Evolutionary conservation across 2,797 vertebrate genomes (phyloP).

Genomic region (Clarias laeviceps): DNA sequence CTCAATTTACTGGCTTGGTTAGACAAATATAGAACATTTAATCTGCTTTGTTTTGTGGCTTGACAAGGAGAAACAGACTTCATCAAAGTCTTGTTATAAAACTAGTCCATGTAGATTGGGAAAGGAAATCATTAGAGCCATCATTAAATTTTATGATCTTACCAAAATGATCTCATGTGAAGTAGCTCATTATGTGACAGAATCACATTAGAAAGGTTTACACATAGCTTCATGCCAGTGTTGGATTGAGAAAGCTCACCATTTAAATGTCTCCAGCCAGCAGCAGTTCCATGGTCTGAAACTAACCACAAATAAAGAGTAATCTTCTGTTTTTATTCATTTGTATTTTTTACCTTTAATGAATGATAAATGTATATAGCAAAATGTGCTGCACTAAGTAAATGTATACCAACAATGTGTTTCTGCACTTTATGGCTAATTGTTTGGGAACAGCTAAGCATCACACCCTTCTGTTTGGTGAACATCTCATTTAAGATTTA

Average conservation of each 20-base stretch:
- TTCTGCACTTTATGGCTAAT: neutral
- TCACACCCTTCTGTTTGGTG: neutral
- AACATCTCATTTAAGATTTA: neutral
- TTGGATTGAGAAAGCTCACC: neutral
- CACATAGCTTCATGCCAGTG: neutral
- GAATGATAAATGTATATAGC: neutral
- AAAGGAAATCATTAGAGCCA: neutral
- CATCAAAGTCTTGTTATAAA: neutral
- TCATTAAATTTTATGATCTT: neutral
- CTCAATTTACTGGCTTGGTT: neutral
- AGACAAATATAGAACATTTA: neutral
- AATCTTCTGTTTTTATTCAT: neutral
- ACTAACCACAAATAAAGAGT: neutral
- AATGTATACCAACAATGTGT: neutral
- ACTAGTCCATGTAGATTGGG: neutral
- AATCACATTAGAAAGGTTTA: neutral
- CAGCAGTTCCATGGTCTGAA: neutral
- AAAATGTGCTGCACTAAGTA: neutral
- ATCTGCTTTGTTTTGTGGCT: neutral
- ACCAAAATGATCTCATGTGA: neutral
- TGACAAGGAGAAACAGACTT: neutral
- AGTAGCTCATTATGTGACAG: neutral
- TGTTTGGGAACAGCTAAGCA: too few species aligned
- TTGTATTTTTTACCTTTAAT: neutral
- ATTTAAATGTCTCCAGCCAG: neutral